phyloP scores from a whole-genome alignment of 2,113 vertebrate genomes.

The Poicephalus gulielmi region DNA sequence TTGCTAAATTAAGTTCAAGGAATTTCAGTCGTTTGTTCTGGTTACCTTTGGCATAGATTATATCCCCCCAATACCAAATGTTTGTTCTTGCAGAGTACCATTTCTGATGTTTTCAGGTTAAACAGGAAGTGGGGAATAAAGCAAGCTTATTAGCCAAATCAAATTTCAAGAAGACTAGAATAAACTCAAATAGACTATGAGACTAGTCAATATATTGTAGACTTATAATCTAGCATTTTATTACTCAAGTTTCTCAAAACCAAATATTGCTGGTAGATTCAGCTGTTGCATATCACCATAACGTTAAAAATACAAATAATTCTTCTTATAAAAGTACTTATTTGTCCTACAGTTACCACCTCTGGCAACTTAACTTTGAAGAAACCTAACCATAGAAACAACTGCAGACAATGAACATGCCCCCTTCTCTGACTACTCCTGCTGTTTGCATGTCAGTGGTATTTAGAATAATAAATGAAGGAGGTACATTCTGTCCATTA shows the following conservation, averaged over 20 bases:
- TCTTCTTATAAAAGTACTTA: conserved; percentile 2
- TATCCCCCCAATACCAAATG: neutral
- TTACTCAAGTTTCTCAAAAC: conserved; percentile 64
- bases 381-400: neutral
- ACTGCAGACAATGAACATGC: neutral
- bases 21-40: neutral
- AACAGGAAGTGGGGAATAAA: neutral
- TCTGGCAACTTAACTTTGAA: neutral
- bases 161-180: neutral
- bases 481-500: neutral
- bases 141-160: neutral
- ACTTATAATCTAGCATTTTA: conserved; percentile 51
- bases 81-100: neutral
- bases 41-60: neutral
- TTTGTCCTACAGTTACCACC: neutral
- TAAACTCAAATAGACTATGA: neutral
- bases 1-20: neutral
- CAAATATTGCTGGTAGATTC: conserved; percentile 23
- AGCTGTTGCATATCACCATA: neutral
- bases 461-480: neutral
- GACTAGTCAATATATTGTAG: neutral
- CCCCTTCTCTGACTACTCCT: neutral
- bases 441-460: neutral
- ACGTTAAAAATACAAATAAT: conserved; percentile 42
- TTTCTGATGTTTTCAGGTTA: neutral